Evolutionary conservation across 2,888 invertebrate species (phyloP).

Genomic region (Perdita meconis): DNA sequence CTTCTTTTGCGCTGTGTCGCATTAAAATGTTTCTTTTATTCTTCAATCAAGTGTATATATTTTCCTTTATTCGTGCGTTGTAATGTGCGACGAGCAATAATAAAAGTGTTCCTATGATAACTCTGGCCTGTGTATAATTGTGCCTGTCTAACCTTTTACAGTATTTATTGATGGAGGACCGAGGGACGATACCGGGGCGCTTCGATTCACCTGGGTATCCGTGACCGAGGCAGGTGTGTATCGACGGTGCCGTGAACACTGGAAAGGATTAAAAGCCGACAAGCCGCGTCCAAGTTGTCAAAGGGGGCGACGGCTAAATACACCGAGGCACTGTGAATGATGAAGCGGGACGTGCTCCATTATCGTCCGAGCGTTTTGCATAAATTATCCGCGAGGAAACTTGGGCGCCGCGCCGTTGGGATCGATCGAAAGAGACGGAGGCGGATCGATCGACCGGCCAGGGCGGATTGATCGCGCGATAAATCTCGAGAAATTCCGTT

Average conservation of each 20-base stretch:
- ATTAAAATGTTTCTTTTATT: too few relatives aligned
- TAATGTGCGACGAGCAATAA: too few relatives aligned
- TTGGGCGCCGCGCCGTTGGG: not conserved
- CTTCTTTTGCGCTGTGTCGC: too few relatives aligned
- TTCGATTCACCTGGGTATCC: not conserved
- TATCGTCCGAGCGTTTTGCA: constrained; percentile 47
- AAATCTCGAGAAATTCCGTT: constrained; percentile 55
- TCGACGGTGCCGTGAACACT: constrained; percentile 1
- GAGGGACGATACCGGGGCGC: too few relatives aligned
- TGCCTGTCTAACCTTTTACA: too few relatives aligned
- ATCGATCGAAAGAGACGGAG: constrained; percentile 14
- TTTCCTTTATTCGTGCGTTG: too few relatives aligned
- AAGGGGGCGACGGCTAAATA: constrained; percentile 33
- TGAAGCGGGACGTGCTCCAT: constrained; percentile 34
- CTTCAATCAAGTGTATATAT: too few relatives aligned
- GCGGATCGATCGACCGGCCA: constrained; percentile 25
- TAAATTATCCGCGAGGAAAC: constrained; percentile 43
- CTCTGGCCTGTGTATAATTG: too few relatives aligned
- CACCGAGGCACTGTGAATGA: constrained; percentile 22
- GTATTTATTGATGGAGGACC: too few relatives aligned
- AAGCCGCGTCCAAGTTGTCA: constrained; percentile 37
- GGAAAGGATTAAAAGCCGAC: constrained; percentile 25
- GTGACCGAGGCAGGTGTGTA: not conserved
- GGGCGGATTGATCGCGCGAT: constrained; percentile 34
- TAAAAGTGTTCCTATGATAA: too few relatives aligned